These are phyloP conservation scores for Pheosia tremula DNA, from an alignment of 2,888 invertebrate species.

Conservation along the genomic window DNA sequence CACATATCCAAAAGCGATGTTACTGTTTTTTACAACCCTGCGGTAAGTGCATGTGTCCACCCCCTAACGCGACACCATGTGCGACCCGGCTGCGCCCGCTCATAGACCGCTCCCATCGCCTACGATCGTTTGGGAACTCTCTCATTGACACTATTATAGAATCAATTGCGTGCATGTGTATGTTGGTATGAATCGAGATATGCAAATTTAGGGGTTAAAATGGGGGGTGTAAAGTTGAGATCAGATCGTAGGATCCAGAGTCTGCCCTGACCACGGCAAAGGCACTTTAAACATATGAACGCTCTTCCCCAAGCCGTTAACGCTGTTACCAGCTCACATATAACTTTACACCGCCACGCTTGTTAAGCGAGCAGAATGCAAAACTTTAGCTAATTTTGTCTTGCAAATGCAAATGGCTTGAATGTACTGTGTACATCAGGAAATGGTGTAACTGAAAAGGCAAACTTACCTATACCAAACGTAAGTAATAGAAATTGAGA, in stretches of 20 bases:
- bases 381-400: conserved; percentile 34
- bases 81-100: conserved; percentile 64
- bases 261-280: conserved; percentile 33
- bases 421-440: neutral
- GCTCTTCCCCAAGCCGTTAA: conserved; percentile 37
- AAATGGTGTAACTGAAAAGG: neutral
- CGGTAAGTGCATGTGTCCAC: conserved; percentile 65
- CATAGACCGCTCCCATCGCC: conserved; percentile 55
- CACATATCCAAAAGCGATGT: neutral
- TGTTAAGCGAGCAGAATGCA: conserved; percentile 25
- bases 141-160: conserved; percentile 30
- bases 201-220: neutral
- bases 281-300: conserved; percentile 32
- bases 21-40: conserved; percentile 36
- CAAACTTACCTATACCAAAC: no score
- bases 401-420: conserved; percentile 9
- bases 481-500: no score
- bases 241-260: neutral
- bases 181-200: neutral
- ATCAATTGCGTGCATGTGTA: conserved; percentile 31
- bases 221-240: no score
- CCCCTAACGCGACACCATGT: conserved; percentile 69
- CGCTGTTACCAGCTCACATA: conserved; percentile 35
- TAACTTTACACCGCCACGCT: conserved; percentile 35
- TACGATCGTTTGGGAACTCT: conserved; percentile 35